Evolutionary conservation across 2,888 invertebrate species (phyloP).

Genomic region (Drosophila borborema): DNA sequence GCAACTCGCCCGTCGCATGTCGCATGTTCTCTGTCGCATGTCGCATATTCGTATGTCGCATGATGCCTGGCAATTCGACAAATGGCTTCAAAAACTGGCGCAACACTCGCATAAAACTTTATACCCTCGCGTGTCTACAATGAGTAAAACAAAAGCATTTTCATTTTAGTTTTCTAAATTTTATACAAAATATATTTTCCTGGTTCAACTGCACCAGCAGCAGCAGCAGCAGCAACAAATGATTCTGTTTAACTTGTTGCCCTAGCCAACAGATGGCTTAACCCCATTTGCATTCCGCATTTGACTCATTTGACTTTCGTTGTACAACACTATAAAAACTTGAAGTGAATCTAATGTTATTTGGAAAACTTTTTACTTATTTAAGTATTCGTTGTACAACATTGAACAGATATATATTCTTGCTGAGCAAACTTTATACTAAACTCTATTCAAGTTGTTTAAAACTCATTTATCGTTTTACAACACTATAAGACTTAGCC

Average conservation of each 20-base stretch:
- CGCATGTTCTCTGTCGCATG: slow-evolving; percentile 30
- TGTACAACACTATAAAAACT: background rate
- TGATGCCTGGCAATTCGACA: slow-evolving; percentile 52
- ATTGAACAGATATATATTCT: too few species aligned
- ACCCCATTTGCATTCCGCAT: background rate
- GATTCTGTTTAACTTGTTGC: slow-evolving; percentile 46
- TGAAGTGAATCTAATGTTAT: background rate
- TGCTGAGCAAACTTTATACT: background rate
- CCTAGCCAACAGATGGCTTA: slow-evolving; percentile 3
- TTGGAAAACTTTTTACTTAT: background rate
- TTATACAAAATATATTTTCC: slow-evolving; percentile 9
- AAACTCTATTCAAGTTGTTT: background rate
- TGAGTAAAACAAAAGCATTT: slow-evolving; percentile 7
- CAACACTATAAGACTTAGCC: background rate
- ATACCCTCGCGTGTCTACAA: slow-evolving; percentile 45
- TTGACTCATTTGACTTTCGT: too few species aligned
- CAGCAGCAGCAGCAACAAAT: slow-evolving; percentile 14
- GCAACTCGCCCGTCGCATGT: slow-evolving; percentile 29
- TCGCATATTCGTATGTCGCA: slow-evolving; percentile 37
- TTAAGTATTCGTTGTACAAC: background rate
- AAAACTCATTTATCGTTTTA: background rate
- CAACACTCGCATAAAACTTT: slow-evolving; percentile 59
- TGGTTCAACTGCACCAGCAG: background rate
- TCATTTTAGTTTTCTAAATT: slow-evolving; percentile 22
- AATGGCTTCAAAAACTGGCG: slow-evolving; percentile 56